Evolutionary conservation across 2,888 invertebrate species (phyloP), one percentile per base, ranked within the genome.

Genomic region (Diogma glabrata): DNA sequence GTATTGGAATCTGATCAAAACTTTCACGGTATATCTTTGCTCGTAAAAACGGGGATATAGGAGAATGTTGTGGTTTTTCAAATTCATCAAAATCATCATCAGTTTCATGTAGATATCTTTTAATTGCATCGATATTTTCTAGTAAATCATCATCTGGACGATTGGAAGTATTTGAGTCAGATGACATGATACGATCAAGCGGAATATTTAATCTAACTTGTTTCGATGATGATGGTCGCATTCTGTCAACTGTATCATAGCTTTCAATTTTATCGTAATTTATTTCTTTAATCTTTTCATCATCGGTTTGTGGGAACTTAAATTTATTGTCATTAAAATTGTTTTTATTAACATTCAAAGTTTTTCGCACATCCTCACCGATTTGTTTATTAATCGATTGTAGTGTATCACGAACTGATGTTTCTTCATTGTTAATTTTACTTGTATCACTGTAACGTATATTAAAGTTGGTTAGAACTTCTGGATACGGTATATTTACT

Each of bases 1-100:
- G 69, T 40, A 74, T 67, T 0, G 78, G 69, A n/a, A 63, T 61
- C 20, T 57, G 57, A 53, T 68, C 67, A 45, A 62, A 57, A 14
- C 9, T 33, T 14, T 20, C 19, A 7, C 19, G n/a, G 22, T 30
- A 20, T 26, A 20, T 22, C 24, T 24, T 46, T 24, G 14, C 12
- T 24, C 24, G n/a, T 6, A 46, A 26, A 7, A 9, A 6, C 6
- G 24, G 24, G 6, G 23, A 22, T 8, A 24, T 24, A 2, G 22
- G 46, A 6, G 46, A 26, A 9, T 46, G 14, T n/a, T 52, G 45
- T 9, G 50, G 47, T 30, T 53, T 54, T 14, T 52, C 50, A 2
- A 26, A 30, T 49, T 48, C 38, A 26, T 53, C 51, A 14, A 49
- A 52, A 24, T 49, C 38, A n/a, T 43, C 43, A 17, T 52, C 52